Evolutionary conservation across 2,797 vertebrate genomes (phyloP).

Genomic region (Xiphorhynchus erythropygius): DNA sequence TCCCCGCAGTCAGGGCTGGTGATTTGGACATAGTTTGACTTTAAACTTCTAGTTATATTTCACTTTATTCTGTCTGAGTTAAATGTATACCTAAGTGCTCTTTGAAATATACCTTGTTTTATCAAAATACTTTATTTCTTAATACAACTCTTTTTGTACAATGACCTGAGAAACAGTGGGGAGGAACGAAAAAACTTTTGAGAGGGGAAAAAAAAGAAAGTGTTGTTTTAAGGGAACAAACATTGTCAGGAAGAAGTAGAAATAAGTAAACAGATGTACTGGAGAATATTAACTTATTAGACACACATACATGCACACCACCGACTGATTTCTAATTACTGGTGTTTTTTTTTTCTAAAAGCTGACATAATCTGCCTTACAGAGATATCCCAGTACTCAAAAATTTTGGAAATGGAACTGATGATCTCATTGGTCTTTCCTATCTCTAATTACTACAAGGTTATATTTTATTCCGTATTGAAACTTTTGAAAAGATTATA

Average conservation of each 20-base stretch:
- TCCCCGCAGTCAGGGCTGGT: background rate
- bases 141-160: background rate
- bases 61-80: background rate
- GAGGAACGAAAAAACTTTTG: background rate
- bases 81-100: background rate
- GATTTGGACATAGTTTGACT: background rate
- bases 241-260: background rate
- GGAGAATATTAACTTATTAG: background rate
- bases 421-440: background rate
- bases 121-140: background rate
- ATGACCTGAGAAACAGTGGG: background rate
- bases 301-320: background rate
- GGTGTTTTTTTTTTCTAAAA: background rate
- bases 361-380: background rate
- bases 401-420: background rate
- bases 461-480: background rate
- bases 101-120: background rate
- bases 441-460: background rate
- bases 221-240: background rate
- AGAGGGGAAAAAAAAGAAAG: fast-evolving
- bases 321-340: background rate
- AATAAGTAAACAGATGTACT: background rate
- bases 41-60: background rate
- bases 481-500: background rate
- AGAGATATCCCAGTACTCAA: background rate